Base-by-base conservation (phyloP, 1,140 invertebrate genomes). In the Bemisia tabaci region DNA sequence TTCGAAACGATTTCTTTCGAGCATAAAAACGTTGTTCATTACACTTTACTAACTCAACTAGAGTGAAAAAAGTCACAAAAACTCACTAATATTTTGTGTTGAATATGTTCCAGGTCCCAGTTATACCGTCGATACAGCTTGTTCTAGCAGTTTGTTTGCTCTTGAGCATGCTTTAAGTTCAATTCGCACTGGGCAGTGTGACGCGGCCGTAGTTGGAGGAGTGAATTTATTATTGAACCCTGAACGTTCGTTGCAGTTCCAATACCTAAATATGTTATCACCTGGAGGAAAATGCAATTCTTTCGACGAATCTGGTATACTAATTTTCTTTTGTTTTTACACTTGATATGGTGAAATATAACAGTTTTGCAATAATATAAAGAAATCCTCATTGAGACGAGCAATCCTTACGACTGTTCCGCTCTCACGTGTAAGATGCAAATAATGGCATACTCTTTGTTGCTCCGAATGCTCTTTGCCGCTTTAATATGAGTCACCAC, bases 171-270 rank as follows among this genome's bases (percentile, higher is more conserved):
- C 85, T 17, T 75, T 85, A n/a, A 73, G 75, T 26, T 79, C 80
- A 21, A 83, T 87, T 12, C 72, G 79, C 48, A 77, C 76, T 64
- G 82, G 81, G 2, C 76, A 81, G 65, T 86, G 84, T 74, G 85
- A 87, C 68, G 78, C 82, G 26, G 85, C 85, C 2, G 77, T 87
- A 67, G 85, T 87, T 22, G 83, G 81, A 2, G 85, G 84, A 33
- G 78, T 79, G n/a, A 74, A 71, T 64, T 70, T 88, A 1, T 79
- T 80, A 59, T 70, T 87, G 21, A 84, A 84, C 63, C 84, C 86
- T 2, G 77, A 77, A n/a, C 79, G 79, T 24, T 79, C 81, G 17
- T 71, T 83, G 58, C 80, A 84, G 73, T 86, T 68, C 23, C 66
- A 66, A 33, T 27, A 64, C 1, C 27, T 70, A n/a, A 68, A 68